These are phyloP conservation scores for Drosophila varians DNA, from an alignment of 1,140 invertebrate species.

Conservation along the genomic window DNA sequence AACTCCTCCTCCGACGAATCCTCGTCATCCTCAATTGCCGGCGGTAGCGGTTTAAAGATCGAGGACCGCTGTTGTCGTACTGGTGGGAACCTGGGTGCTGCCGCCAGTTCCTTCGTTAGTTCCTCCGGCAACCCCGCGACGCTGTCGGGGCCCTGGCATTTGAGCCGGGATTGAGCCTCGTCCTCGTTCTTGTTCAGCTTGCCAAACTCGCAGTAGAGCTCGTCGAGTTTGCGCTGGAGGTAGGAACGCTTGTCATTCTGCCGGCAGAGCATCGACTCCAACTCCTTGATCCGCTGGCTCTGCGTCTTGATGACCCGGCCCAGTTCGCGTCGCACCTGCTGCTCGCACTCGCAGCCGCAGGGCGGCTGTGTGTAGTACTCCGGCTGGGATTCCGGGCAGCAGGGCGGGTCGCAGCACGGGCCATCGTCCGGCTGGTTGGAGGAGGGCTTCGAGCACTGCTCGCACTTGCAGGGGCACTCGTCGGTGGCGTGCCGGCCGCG, in stretches of 20 bases:
- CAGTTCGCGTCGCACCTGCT: constrained; percentile 26
- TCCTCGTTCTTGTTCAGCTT: constrained; percentile 13
- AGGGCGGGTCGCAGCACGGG: constrained; percentile 4
- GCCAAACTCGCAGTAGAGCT: constrained; percentile 54
- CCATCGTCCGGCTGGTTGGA: background rate
- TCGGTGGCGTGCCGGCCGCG: constrained; percentile 27
- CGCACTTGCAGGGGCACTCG: constrained; percentile 39
- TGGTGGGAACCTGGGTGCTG: too few species aligned
- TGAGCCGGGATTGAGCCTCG: background rate
- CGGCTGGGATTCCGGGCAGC: background rate
- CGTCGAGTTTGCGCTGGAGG: constrained; percentile 49
- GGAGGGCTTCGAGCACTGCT: constrained; percentile 24
- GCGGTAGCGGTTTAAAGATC: background rate
- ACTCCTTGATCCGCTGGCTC: constrained; percentile 32
- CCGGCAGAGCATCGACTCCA: constrained; percentile 44
- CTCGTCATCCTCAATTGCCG: background rate
- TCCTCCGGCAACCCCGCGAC: background rate
- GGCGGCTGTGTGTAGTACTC: constrained; percentile 25
- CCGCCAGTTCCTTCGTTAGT: background rate
- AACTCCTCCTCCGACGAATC: background rate
- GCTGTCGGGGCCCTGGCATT: constrained; percentile 28
- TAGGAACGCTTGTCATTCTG: constrained; percentile 36
- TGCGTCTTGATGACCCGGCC: constrained; percentile 45
- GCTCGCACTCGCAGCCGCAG: constrained; percentile 36
- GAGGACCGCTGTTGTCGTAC: too few species aligned